Base-by-base conservation (phyloP, 2,797 vertebrate species). In the Pipistrellus nathusii region DNA sequence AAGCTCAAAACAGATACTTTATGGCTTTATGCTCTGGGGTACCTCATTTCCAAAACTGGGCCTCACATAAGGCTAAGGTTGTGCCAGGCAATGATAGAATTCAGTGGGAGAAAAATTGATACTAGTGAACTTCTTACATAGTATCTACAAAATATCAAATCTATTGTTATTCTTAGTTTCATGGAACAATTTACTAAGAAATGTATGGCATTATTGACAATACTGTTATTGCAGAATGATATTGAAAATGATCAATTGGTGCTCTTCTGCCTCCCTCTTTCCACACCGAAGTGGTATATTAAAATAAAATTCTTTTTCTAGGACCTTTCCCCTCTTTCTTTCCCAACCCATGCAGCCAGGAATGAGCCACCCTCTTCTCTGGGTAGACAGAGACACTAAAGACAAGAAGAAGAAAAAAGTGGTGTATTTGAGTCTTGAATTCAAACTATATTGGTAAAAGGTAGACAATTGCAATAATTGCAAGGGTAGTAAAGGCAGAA, bases 391-490 rank as follows among this genome's bases (percentile, higher is more conserved):
- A 77, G 27, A 14, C 27, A 57, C 10, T 1, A 5, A 92, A 73
- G 10, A 90, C 27, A 84, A 93, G 83, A 93, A 38, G 38, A 44
- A 44, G 14, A 75, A 75, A 38, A 53, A 85, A 57, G 6, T 68
- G 32, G 3, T 21, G 21, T 44, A 53, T 48, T 90, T 90, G 78
- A 90, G n/a, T 62, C 87, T 91, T 84, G n/a, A 87, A 84, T 85
- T 96, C 38, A 48, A 87, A 81, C 10, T 76, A 30, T 27, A n/a
- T 6, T 83, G 30, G 23, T 68, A n/a, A 84, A 88, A 66, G 38
- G 53, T 25, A 51, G 77, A 69, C 62, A 59, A 62, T 21, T 83
- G 5, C 25, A 55, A 69, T 62, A 59, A 68, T 21, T 84, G 7
- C 35, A 78, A 20, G 35, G 59, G 20, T 59, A 72, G 32, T 46